A percentile compares a stretch with the other conserved stretches of the same genome.
Conservation (phyloP, 53 echinoderm and acorn worm genomes). For the Zoroaster sp. region DNA sequence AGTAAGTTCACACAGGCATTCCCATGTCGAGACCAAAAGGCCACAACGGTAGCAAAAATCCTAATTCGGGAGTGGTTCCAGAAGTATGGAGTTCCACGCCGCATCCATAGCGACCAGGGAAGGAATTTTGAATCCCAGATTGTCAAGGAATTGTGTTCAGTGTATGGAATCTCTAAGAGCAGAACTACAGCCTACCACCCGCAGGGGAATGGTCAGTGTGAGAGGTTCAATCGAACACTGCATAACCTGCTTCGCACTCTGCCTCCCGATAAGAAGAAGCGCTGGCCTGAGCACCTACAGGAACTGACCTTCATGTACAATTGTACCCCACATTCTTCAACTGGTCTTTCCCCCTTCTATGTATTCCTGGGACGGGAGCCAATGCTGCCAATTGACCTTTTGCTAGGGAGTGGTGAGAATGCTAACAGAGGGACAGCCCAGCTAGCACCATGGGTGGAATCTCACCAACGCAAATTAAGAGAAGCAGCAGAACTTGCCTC, state of each 20-base stretch:
- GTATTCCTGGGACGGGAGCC: slow-evolving; percentile 24
- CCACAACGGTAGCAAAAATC: slow-evolving; percentile 14
- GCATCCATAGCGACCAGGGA: slow-evolving; percentile 48
- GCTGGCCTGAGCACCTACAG: slow-evolving; percentile 30
- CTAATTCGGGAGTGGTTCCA: slow-evolving; percentile 44
- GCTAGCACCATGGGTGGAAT: neutral
- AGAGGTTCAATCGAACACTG: slow-evolving; percentile 11
- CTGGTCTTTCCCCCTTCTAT: slow-evolving; percentile 16
- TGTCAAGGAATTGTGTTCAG: neutral
- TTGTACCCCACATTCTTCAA: slow-evolving; percentile 29
- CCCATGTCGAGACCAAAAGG: slow-evolving; percentile 40
- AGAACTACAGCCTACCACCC: slow-evolving; percentile 13
- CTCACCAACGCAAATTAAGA: neutral
- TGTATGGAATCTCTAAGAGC: slow-evolving; percentile 12
- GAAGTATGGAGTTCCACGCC: slow-evolving; percentile 41
- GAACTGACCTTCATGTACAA: slow-evolving; percentile 30
- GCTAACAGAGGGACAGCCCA: neutral
- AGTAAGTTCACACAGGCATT: slow-evolving; percentile 28
- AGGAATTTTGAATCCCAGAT: slow-evolving; percentile 40
- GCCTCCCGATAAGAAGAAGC: slow-evolving; percentile 5
- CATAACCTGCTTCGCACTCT: slow-evolving; percentile 22
- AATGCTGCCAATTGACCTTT: slow-evolving; percentile 13
- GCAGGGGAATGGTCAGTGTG: slow-evolving; percentile 16
- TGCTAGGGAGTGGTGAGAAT: neutral
- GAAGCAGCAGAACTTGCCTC: neutral